Conservation (phyloP, 2,888 invertebrate genomes). For the Argynnis bischoffii region DNA sequence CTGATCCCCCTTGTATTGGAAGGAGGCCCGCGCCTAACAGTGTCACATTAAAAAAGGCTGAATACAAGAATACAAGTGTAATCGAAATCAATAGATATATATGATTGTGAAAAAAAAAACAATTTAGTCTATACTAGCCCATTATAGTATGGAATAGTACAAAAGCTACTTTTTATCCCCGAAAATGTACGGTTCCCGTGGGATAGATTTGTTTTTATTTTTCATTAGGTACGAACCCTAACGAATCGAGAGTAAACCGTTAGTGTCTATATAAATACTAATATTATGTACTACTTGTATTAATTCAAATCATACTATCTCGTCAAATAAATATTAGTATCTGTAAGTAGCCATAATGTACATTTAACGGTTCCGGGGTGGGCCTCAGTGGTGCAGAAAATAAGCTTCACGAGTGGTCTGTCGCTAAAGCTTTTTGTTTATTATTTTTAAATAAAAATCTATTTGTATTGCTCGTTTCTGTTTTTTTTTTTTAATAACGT, state of each 20-base stretch:
- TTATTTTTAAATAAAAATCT: slow-evolving; percentile 14
- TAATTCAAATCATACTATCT: neutral
- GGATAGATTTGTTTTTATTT: too few species aligned
- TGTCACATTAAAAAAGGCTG: too few species aligned
- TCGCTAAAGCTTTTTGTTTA: neutral
- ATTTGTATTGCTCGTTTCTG: neutral
- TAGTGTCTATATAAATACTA: neutral
- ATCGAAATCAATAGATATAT: too few species aligned
- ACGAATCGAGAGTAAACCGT: too few species aligned
- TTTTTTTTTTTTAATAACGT: neutral
- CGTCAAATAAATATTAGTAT: neutral
- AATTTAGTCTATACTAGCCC: neutral
- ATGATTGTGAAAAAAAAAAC: too few species aligned
- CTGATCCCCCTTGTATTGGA: too few species aligned
- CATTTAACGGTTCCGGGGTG: neutral
- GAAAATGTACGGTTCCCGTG: too few species aligned
- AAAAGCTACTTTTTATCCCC: too few species aligned
- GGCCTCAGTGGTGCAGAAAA: slow-evolving; percentile 14
- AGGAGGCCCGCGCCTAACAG: too few species aligned
- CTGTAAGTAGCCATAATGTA: slow-evolving; percentile 11
- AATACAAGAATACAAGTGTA: too few species aligned
- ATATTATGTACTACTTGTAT: neutral
- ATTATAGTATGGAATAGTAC: neutral
- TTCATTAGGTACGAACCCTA: too few species aligned
- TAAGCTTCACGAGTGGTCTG: slow-evolving; percentile 9